Evolutionary conservation across 1,140 invertebrate genomes (phyloP), one percentile per base, ranked within the genome.

Genomic region (Papilio aristodemus): DNA sequence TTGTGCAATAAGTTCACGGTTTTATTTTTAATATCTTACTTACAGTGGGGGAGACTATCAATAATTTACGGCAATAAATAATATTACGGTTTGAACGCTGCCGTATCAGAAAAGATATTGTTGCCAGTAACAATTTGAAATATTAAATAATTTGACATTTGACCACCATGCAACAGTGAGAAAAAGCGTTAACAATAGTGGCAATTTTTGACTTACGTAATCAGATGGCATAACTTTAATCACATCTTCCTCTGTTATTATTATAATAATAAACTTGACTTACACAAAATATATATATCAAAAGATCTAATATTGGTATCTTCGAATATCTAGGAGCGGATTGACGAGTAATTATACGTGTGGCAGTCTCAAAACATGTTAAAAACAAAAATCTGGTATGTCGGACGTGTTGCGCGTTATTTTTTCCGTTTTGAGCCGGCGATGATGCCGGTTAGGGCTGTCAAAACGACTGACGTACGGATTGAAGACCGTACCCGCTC

Each of bases 381-480:
- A 43, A 64, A 64, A 64, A 64, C 62, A 43, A 64, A 62, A 62
- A 39, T 22, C 62, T 27, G 37, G 17, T 25, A 39, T 17, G 38
- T 27, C 62, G 38, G 38, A 64, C 62, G 19, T 27, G 62, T 41
- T 43, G 62, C 38, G 57, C 64, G 70, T 79, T 84, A 82, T 85
- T 86, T 88, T 87, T 84, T 80, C 81, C 74, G 76, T 72, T 71
- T 69, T 74, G 73, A 75, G 64, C 76, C 75, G 70, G 73, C 80
- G 79, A 75, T 90, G 88, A 90, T 84, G 88, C 80, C 87, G 86
- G 88, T 90, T 86, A 84, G 78, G 81, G 78, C 89, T 89, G 89
- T 91, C 89, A 91, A 85, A 88, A 83, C 75, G 79, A 78, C 75
- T 87, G 85, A 88, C 85, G 83, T 79, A 75, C 78, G 76, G 85